phyloP scores from a whole-genome alignment of 2,113 vertebrate genomes.

The Dolichallabes microphthalmus region DNA sequence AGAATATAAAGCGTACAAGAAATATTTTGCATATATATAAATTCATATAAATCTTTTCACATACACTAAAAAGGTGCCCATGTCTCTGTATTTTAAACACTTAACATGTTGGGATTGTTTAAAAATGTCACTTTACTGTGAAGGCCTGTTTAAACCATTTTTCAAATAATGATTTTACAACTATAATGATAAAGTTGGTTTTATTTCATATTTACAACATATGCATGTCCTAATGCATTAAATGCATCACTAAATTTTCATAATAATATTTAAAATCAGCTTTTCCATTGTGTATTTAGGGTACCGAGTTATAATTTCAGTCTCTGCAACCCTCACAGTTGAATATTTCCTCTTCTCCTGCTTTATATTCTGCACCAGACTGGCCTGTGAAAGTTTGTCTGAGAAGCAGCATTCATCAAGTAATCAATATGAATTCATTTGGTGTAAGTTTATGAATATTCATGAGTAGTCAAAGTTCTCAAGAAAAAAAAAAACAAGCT shows the following conservation, averaged over 20 bases:
- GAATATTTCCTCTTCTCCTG: constrained; percentile 1
- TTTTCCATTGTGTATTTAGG: neutral
- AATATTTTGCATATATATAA: neutral
- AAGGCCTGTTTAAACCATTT: neutral
- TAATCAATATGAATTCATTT: constrained; percentile 26
- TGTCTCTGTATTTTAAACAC: neutral
- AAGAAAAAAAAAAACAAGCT: constrained; percentile 2
- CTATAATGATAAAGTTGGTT: neutral
- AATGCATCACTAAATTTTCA: neutral
- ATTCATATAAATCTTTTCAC: neutral
- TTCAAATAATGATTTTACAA: neutral
- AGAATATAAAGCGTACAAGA: neutral
- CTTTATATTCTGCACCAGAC: constrained; percentile 17
- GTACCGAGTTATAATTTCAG: neutral
- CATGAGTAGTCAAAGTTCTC: neutral
- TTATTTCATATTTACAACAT: too few relatives aligned
- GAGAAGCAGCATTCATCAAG: neutral
- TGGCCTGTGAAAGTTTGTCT: constrained; percentile 16
- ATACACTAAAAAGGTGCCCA: neutral
- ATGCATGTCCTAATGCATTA: neutral
- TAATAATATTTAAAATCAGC: neutral
- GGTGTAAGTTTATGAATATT: constrained; percentile 7
- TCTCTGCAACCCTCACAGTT: neutral
- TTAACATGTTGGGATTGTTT: neutral
- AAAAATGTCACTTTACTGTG: neutral